Percentiles rank a stretch among this genome's conserved stretches.
Evolutionary conservation across 2,113 vertebrate genomes (phyloP).

Genomic region (Ptilonorhynchus violaceus): DNA sequence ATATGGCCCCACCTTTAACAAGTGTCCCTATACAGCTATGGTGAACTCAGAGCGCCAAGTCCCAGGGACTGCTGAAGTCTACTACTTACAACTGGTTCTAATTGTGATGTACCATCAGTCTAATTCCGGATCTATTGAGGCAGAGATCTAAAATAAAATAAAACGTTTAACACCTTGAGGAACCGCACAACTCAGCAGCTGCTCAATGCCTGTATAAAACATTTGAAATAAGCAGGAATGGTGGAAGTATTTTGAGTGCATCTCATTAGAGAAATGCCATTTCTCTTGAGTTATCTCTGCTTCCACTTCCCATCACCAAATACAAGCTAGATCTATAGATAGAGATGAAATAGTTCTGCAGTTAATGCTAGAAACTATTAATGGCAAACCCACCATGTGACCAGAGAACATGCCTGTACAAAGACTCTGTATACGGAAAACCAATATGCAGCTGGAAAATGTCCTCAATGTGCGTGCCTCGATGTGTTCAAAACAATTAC

Average conservation of each 20-base stretch:
- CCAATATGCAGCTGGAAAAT: slow-evolving; percentile 35
- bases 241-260: slow-evolving; percentile 48
- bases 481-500: slow-evolving; percentile 48
- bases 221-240: background rate
- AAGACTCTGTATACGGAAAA: slow-evolving; percentile 44
- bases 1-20: background rate
- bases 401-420: slow-evolving; percentile 50
- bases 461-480: background rate
- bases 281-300: slow-evolving; percentile 50
- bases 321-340: slow-evolving; percentile 66
- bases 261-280: slow-evolving; percentile 49
- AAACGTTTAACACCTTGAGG: background rate
- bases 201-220: background rate
- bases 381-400: slow-evolving; percentile 64
- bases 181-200: background rate
- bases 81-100: background rate
- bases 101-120: background rate
- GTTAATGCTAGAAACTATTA: slow-evolving; percentile 66
- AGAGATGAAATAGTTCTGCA: slow-evolving; percentile 59
- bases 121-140: slow-evolving; percentile 6
- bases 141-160: slow-evolving; percentile 25
- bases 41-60: fast-evolving
- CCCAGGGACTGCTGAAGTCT: background rate
- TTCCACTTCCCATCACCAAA: slow-evolving; percentile 64
- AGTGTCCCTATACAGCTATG: fast-evolving